phyloP scores from a whole-genome alignment of 2,113 vertebrate genomes.

The Microtus pennsylvanicus region DNA sequence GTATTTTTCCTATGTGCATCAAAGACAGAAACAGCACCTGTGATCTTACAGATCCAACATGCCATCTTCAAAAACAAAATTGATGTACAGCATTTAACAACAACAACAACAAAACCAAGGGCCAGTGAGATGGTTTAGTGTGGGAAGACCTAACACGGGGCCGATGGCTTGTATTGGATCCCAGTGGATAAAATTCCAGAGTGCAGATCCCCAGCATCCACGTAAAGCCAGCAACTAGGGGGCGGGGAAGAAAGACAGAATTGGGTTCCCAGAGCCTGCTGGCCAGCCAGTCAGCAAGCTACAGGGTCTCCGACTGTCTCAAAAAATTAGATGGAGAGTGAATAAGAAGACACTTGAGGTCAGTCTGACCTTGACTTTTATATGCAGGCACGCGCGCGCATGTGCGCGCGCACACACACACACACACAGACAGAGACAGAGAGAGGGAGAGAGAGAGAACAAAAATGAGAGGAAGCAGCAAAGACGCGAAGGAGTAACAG shows the following conservation, averaged over 20 bases:
- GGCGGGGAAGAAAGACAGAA: background rate
- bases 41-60: slow-evolving; percentile 69
- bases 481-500: background rate
- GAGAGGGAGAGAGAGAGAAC: background rate
- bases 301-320: background rate
- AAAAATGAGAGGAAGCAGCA: background rate
- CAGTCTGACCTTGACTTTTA: background rate
- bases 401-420: too few species aligned
- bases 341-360: background rate
- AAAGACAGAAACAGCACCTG: slow-evolving; percentile 67
- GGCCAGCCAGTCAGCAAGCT: background rate
- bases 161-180: background rate
- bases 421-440: too few species aligned
- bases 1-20: slow-evolving; percentile 49
- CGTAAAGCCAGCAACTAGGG: background rate
- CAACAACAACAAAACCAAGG: background rate
- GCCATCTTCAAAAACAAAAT: slow-evolving; percentile 71
- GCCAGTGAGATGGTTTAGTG: background rate
- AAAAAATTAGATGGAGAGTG: background rate
- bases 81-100: background rate
- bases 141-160: too few species aligned
- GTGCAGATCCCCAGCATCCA: background rate
- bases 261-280: background rate
- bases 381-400: too few species aligned
- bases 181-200: background rate